Percentiles rank a stretch among this genome's conserved stretches.
Conservation (phyloP, 2,113 vertebrate genomes). For the Coreoperca whiteheadi region DNA sequence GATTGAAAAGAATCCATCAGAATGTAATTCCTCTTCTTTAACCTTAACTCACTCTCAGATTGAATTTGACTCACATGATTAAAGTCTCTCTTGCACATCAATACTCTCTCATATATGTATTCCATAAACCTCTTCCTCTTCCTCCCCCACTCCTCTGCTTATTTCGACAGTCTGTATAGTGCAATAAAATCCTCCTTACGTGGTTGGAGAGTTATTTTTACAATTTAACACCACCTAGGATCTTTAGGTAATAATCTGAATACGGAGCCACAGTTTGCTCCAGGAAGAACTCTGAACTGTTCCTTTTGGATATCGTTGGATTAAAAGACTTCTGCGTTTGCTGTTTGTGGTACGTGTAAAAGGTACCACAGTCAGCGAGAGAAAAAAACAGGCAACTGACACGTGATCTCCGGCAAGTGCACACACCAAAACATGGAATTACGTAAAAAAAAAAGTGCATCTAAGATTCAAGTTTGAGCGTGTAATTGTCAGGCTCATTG, state of each 20-base stretch:
- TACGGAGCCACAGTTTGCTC: too few relatives aligned
- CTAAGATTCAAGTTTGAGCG: not conserved
- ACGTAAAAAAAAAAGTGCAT: not conserved
- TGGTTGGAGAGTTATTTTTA: not conserved
- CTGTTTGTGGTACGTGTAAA: not conserved
- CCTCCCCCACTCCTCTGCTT: not conserved
- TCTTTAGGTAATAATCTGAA: not conserved
- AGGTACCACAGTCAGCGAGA: not conserved
- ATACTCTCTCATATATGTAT: conserved; percentile 1
- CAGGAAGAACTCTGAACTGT: too few relatives aligned
- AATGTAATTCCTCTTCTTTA: conserved; percentile 33
- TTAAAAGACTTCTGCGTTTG: too few relatives aligned
- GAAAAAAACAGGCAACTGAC: not conserved
- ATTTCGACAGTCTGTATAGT: not conserved
- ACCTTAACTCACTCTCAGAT: not conserved
- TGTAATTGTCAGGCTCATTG: not conserved
- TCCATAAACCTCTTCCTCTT: not conserved
- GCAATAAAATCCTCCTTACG: not conserved
- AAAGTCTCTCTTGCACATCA: conserved; percentile 9
- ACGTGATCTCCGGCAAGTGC: not conserved
- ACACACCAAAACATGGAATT: not conserved
- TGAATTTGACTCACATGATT: conserved; percentile 35
- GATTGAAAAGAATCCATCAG: conserved; percentile 45
- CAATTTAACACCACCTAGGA: not conserved
- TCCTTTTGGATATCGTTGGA: too few relatives aligned